phyloP scores from a whole-genome alignment of 2,888 invertebrate species.

The Heliconius ethilla region DNA sequence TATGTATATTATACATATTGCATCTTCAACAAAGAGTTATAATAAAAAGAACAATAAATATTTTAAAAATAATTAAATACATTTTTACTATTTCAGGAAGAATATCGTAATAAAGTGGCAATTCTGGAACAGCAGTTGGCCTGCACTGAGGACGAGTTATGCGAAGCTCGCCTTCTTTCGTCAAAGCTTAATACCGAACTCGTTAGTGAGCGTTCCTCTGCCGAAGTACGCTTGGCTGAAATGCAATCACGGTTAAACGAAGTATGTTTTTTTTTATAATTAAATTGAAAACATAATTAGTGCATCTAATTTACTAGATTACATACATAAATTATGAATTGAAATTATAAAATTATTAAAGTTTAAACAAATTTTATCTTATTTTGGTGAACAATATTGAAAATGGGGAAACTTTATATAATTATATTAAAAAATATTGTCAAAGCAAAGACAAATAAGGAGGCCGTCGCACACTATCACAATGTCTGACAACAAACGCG shows the following conservation, averaged over 20 bases:
- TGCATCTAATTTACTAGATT: neutral
- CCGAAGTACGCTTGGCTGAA: slow-evolving; percentile 93
- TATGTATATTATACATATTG: neutral
- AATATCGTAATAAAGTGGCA: slow-evolving; percentile 86
- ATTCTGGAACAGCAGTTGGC: slow-evolving; percentile 91
- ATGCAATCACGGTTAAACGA: slow-evolving; percentile 94
- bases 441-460: neutral
- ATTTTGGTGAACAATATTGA: neutral
- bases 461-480: neutral
- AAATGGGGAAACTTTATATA: neutral
- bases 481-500: too few species aligned
- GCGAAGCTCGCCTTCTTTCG: slow-evolving; percentile 90
- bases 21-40: neutral
- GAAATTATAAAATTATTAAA: neutral
- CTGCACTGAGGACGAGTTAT: slow-evolving; percentile 93
- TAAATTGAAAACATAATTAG: neutral
- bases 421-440: neutral
- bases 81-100: slow-evolving; percentile 76
- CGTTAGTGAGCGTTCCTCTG: slow-evolving; percentile 92
- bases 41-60: neutral
- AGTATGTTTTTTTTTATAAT: slow-evolving; percentile 63
- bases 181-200: slow-evolving; percentile 93
- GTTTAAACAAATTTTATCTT: neutral
- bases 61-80: neutral
- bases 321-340: neutral